Conservation (phyloP, 2,888 invertebrate genomes). For the Drosophila melanosoma region DNA sequence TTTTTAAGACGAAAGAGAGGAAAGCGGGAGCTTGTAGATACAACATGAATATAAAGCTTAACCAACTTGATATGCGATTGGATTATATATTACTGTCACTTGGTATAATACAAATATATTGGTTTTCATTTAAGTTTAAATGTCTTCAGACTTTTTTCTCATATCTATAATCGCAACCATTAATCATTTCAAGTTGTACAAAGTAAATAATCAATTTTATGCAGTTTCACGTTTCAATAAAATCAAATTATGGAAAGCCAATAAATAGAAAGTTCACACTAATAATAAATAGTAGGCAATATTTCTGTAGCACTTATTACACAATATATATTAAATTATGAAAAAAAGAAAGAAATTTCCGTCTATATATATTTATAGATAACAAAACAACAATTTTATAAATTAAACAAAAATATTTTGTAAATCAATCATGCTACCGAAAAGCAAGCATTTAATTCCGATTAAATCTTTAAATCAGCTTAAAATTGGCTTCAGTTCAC, state of each 20-base stretch:
- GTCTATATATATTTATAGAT: background rate
- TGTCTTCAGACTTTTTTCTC: background rate
- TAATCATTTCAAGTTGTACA: background rate
- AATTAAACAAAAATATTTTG: conserved; percentile 7
- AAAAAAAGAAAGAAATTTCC: background rate
- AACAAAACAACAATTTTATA: background rate
- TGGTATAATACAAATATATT: background rate
- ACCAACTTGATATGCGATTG: background rate
- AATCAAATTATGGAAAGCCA: background rate
- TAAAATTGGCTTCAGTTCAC: conserved; percentile 57
- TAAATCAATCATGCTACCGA: conserved; percentile 8
- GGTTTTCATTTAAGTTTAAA: background rate
- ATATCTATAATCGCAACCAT: background rate
- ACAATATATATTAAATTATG: background rate
- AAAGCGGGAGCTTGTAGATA: background rate
- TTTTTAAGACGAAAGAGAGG: conserved; percentile 25
- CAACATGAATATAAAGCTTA: background rate
- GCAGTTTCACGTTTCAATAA: background rate
- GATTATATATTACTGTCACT: background rate
- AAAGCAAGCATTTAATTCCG: conserved; percentile 17
- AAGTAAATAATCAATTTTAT: background rate
- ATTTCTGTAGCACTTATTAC: background rate
- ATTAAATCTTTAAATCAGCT: conserved; percentile 52
- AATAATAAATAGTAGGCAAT: background rate
- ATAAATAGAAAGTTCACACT: background rate